phyloP scores from a whole-genome alignment of 2,888 invertebrate genomes.

The Plutella xylostella region DNA sequence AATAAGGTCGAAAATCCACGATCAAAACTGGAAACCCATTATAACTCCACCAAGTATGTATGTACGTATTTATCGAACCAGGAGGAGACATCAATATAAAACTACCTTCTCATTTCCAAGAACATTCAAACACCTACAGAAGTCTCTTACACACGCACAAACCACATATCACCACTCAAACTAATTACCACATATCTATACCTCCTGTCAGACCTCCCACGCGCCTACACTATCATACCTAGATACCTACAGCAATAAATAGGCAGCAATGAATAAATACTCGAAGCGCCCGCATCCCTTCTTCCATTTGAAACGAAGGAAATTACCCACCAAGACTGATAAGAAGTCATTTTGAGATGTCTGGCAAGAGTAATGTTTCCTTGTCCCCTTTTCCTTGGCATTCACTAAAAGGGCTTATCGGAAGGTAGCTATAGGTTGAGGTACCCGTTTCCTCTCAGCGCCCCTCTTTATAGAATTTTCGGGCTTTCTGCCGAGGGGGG shows the following conservation, averaged over 20 bases:
- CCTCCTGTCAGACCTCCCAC: no score
- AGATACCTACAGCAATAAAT: neutral
- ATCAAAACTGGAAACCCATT: no score
- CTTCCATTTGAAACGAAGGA: conserved; percentile 43
- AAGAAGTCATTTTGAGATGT: conserved; percentile 53
- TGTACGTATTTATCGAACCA: no score
- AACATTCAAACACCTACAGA: neutral
- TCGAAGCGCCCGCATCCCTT: conserved; percentile 20
- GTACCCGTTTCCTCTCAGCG: conserved; percentile 24
- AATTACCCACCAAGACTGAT: conserved; percentile 48
- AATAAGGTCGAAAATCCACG: no score
- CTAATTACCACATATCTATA: no score
- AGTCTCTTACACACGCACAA: neutral
- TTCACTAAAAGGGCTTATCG: conserved; percentile 46
- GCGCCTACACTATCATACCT: neutral
- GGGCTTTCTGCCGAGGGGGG: conserved; percentile 34
- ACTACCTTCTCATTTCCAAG: no score
- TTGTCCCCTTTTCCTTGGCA: conserved; percentile 22
- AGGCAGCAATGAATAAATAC: neutral
- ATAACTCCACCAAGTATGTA: no score
- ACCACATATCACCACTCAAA: neutral
- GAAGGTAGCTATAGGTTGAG: conserved; percentile 33
- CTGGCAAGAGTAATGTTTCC: conserved; percentile 61
- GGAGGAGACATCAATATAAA: no score
- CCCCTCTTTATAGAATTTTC: conserved; percentile 67